Conservation (phyloP, 1,140 invertebrate species). For the Olivierus martensii region DNA sequence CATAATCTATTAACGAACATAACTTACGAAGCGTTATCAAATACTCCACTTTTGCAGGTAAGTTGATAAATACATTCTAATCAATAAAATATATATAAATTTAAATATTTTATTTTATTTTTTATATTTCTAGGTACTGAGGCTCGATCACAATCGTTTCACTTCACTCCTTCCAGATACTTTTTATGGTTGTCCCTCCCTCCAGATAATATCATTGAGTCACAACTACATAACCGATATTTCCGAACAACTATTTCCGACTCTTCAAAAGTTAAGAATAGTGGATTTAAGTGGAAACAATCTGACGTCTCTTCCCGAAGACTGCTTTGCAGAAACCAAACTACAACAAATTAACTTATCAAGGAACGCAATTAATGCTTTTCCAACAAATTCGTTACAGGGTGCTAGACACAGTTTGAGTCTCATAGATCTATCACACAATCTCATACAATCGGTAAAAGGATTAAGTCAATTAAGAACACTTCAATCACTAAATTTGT, state of each 20-base stretch:
- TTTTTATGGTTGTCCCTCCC: conserved; percentile 24
- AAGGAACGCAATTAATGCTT: conserved; percentile 8
- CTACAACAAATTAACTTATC: conserved; percentile 16
- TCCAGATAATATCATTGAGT: conserved; percentile 29
- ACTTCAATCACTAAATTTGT: conserved; percentile 10
- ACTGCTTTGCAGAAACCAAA: conserved; percentile 13
- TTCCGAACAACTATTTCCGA: conserved; percentile 44
- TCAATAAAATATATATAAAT: no score
- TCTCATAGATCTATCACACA: not conserved
- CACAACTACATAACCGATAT: conserved; percentile 61
- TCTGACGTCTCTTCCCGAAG: conserved; percentile 51
- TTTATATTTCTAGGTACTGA: conserved; percentile 23
- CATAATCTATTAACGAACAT: conserved; percentile 39
- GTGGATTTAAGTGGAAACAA: conserved; percentile 64
- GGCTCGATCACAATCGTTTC: conserved; percentile 50
- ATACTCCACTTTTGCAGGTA: conserved; percentile 30
- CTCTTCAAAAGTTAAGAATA: conserved; percentile 53
- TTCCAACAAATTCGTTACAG: not conserved
- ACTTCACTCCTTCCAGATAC: conserved; percentile 22
- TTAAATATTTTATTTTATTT: no score
- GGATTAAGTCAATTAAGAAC: conserved; percentile 8
- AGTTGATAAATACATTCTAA: not conserved
- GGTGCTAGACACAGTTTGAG: not conserved
- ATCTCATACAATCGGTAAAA: not conserved
- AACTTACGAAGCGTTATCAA: not conserved